Conservation (phyloP, 2,113 vertebrate species). For the Nerophis lumbriciformis region DNA sequence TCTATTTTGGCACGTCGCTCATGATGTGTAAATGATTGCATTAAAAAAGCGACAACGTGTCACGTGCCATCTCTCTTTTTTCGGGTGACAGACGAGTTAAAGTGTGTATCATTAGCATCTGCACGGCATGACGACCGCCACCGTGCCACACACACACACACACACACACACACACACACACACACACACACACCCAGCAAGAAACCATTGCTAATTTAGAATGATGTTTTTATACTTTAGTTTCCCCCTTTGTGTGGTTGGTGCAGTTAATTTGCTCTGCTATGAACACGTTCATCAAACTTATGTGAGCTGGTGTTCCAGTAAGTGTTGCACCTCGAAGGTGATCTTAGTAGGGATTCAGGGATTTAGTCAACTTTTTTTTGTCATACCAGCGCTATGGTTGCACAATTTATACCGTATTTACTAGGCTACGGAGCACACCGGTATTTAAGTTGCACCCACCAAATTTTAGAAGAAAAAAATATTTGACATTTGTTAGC, state of each 20-base stretch:
- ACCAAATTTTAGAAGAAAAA: no score
- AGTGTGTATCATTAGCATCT: slow-evolving; percentile 57
- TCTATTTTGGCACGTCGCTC: slow-evolving; percentile 59
- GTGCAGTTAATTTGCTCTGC: background rate
- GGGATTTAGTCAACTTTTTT: no score
- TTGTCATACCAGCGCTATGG: no score
- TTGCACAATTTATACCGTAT: no score
- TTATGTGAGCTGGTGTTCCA: background rate
- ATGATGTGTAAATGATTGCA: slow-evolving; percentile 69
- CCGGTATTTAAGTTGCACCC: no score
- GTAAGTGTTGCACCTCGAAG: no score
- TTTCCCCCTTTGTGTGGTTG: background rate
- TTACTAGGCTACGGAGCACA: no score
- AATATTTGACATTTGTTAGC: no score
- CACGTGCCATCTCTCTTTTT: slow-evolving; percentile 24
- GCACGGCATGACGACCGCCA: slow-evolving; percentile 52
- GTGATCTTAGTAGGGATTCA: no score
- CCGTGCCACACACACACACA: slow-evolving; percentile 11
- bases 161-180: background rate
- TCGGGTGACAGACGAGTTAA: slow-evolving; percentile 57
- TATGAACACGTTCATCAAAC: background rate
- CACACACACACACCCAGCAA: slow-evolving; percentile 2
- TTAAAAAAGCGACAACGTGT: slow-evolving; percentile 46
- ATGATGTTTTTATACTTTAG: background rate
- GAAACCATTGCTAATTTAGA: slow-evolving; percentile 7